These are phyloP conservation scores for Lamprotornis superbus DNA, from an alignment of 2,113 vertebrate genomes.

Conservation along the genomic window DNA sequence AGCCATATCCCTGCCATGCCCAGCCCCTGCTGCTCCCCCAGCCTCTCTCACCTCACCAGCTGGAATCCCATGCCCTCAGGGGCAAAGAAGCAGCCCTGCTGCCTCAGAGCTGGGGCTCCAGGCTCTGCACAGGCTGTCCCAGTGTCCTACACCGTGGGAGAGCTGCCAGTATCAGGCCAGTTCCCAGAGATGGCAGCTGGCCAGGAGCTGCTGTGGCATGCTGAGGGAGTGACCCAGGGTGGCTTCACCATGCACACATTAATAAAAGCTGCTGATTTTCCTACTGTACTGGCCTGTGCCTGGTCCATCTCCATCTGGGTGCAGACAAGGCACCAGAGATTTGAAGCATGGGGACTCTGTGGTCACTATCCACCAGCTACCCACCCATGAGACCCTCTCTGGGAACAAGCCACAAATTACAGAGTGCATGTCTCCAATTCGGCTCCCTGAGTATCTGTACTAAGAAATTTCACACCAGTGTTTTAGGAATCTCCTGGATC, in stretches of 20 bases:
- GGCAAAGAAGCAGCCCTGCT: neutral
- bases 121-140: neutral
- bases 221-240: neutral
- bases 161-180: neutral
- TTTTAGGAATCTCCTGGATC: neutral
- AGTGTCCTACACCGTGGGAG: fast-evolving
- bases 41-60: neutral
- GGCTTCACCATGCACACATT: neutral
- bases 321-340: neutral
- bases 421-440: neutral
- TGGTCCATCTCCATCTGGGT: neutral
- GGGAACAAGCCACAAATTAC: neutral
- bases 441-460: neutral
- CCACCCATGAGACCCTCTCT: neutral
- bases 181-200: neutral
- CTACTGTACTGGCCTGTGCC: fast-evolving
- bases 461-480: fast-evolving
- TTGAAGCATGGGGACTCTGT: neutral
- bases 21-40: neutral
- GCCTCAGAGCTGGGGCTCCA: neutral
- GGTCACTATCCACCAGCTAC: fast-evolving
- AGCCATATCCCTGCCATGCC: neutral
- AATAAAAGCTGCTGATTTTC: neutral
- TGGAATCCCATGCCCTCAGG: neutral
- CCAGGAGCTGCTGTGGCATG: fast-evolving